A percentile compares a stretch with the other conserved stretches of the same genome.
phyloP scores from a whole-genome alignment of 1,140 invertebrate species.

The Vollenhovia emeryi region DNA sequence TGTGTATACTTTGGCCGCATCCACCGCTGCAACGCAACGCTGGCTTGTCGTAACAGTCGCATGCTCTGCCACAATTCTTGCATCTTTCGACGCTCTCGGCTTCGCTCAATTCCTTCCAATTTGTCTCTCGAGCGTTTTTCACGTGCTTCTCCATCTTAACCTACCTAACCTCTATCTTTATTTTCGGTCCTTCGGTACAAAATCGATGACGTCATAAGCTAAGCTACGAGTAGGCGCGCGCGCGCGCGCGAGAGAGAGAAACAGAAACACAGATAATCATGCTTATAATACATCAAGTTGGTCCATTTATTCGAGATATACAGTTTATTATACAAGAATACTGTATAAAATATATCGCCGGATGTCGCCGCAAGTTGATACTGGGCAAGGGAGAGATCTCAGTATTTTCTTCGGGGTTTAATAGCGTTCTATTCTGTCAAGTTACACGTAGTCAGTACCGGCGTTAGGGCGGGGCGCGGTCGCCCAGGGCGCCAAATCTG shows the following conservation, averaged over 20 bases:
- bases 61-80: slow-evolving; percentile 73
- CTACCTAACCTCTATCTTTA: too few species aligned
- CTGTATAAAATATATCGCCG: slow-evolving; percentile 66
- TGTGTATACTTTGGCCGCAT: slow-evolving; percentile 87
- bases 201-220: too few species aligned
- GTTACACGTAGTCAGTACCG: too few species aligned
- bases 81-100: slow-evolving; percentile 57
- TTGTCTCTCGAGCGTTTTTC: neutral
- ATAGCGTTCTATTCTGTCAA: too few species aligned
- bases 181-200: too few species aligned
- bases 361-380: neutral
- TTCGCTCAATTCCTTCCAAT: neutral
- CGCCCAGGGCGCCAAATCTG: too few species aligned
- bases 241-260: too few species aligned
- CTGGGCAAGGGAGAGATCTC: neutral
- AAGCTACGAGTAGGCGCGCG: too few species aligned
- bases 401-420: slow-evolving; percentile 5
- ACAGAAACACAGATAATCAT: neutral
- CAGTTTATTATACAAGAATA: slow-evolving; percentile 63
- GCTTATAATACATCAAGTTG: slow-evolving; percentile 18
- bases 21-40: slow-evolving; percentile 75
- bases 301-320: slow-evolving; percentile 70
- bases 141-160: too few species aligned
- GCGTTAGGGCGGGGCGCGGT: too few species aligned
- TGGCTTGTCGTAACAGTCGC: slow-evolving; percentile 77